These are phyloP conservation scores for Odontothrips loti DNA, from an alignment of 2,888 invertebrate genomes.

Conservation along the genomic window DNA sequence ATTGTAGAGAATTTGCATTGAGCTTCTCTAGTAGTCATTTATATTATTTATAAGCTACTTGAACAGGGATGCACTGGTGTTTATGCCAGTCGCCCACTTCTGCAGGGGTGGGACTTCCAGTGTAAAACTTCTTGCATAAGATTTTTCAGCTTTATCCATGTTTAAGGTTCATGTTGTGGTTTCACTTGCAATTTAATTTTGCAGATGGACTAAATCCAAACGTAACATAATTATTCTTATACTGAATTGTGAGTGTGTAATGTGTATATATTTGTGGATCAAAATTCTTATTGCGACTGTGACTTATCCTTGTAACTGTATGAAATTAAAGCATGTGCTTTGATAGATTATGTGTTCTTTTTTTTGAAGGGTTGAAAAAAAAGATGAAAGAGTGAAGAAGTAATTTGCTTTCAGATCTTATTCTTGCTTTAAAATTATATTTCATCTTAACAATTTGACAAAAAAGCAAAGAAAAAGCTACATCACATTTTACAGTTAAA, in stretches of 20 bases:
- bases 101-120: too few species aligned
- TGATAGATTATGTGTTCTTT: background rate
- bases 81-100: too few species aligned
- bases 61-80: too few species aligned
- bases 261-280: background rate
- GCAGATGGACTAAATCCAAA: too few species aligned
- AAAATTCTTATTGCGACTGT: constrained; percentile 5
- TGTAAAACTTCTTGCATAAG: too few species aligned
- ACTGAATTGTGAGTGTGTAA: background rate
- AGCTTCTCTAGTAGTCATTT: too few species aligned
- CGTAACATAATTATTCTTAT: background rate
- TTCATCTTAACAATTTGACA: background rate
- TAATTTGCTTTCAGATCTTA: background rate
- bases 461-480: background rate
- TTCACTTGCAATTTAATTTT: too few species aligned
- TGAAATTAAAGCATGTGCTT: constrained; percentile 1
- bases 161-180: too few species aligned
- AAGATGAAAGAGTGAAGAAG: too few species aligned
- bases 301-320: constrained; percentile 9
- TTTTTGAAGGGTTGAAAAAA: background rate
- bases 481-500: background rate
- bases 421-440: background rate
- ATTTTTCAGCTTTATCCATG: too few species aligned
- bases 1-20: too few species aligned
- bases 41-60: too few species aligned